phyloP scores from a whole-genome alignment of 2,888 invertebrate species.

The Busseola fusca region DNA sequence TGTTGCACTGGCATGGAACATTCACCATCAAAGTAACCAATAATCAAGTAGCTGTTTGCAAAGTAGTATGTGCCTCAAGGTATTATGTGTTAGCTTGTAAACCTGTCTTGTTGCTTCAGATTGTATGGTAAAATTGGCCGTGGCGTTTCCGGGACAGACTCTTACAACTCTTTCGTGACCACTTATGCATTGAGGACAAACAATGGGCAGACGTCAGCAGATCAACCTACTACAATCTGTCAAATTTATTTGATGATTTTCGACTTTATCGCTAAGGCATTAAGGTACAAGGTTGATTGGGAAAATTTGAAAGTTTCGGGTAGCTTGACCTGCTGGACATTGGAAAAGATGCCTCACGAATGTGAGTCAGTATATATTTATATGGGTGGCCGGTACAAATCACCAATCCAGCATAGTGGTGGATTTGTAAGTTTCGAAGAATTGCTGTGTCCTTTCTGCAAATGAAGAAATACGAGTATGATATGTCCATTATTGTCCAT shows the following conservation, averaged over 20 bases:
- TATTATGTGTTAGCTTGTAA: slow-evolving; percentile 27
- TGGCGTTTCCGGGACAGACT: slow-evolving; percentile 1
- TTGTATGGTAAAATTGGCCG: slow-evolving; percentile 20
- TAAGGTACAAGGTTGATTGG: no score
- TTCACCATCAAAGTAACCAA: slow-evolving; percentile 49
- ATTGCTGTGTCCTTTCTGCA: background rate
- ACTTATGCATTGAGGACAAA: background rate
- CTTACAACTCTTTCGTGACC: background rate
- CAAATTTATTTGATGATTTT: no score
- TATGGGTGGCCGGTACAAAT: background rate
- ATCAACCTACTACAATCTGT: no score
- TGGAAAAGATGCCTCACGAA: background rate
- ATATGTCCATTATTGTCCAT: no score
- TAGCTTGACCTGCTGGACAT: no score
- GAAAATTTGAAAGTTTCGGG: no score
- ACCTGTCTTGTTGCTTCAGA: slow-evolving; percentile 19
- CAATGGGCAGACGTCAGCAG: no score
- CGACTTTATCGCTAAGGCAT: no score
- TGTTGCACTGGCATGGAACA: slow-evolving; percentile 55
- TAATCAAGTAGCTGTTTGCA: slow-evolving; percentile 48
- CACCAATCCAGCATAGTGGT: background rate
- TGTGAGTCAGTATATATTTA: background rate
- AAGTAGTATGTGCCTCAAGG: slow-evolving; percentile 38
- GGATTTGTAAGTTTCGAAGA: background rate
- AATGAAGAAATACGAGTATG: no score